phyloP scores from a whole-genome alignment of 2,888 invertebrate species.

The Oligia strigilis region DNA sequence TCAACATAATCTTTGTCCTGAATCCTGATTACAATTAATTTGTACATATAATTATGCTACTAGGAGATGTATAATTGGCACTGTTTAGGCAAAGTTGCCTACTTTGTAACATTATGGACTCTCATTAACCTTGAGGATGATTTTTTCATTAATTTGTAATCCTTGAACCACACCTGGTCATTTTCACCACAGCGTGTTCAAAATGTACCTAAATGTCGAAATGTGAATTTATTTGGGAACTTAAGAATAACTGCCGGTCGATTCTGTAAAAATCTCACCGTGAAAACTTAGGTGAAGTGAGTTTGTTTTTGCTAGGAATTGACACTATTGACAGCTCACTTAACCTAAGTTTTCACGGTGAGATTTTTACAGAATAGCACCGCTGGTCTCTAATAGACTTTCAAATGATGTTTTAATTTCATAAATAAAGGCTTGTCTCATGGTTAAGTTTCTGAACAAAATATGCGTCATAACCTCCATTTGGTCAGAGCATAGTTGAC shows the following conservation, averaged over 20 bases:
- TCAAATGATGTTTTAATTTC: not conserved
- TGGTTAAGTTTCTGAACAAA: not conserved
- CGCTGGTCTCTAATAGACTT: not conserved
- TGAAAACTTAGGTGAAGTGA: too few relatives aligned
- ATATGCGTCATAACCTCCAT: not conserved
- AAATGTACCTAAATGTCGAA: slow-evolving; percentile 1
- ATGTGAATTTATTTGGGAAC: not conserved
- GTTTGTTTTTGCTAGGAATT: too few relatives aligned
- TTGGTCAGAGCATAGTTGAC: not conserved
- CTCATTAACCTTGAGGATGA: not conserved
- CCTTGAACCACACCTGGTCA: not conserved
- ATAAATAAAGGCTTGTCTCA: not conserved
- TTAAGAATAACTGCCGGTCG: not conserved
- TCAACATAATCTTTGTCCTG: not conserved
- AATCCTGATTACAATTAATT: not conserved
- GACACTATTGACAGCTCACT: too few relatives aligned
- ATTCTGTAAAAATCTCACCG: too few relatives aligned
- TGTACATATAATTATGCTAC: not conserved
- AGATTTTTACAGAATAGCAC: too few relatives aligned
- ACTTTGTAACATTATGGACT: not conserved
- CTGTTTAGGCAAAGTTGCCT: not conserved
- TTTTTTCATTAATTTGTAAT: not conserved
- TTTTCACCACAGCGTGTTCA: not conserved
- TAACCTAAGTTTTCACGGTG: too few relatives aligned
- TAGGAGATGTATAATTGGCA: not conserved